These are phyloP conservation scores for Podarcis raffonei DNA, from an alignment of 2,113 vertebrate species.

Conservation along the genomic window DNA sequence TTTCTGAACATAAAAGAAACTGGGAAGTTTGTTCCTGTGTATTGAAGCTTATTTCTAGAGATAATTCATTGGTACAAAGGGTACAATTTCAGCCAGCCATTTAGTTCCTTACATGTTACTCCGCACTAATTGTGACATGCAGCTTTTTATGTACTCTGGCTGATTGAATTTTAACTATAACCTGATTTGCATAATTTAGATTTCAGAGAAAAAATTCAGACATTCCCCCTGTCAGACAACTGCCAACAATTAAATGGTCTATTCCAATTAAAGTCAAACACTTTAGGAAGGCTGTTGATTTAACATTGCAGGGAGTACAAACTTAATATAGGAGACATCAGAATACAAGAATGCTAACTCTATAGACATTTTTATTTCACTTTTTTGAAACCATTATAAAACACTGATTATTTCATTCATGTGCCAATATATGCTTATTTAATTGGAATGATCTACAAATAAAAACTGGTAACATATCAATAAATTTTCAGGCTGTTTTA, in stretches of 20 bases:
- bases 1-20: not conserved
- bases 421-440: constrained; percentile 8
- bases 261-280: not conserved
- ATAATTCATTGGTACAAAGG: constrained; percentile 14
- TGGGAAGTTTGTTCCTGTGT: not conserved
- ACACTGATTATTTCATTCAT: not conserved
- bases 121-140: constrained; percentile 27
- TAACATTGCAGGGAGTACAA: not conserved
- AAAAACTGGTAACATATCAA: too few species aligned
- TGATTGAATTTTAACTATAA: constrained; percentile 28
- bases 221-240: not conserved
- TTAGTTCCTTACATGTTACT: not conserved
- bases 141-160: constrained; percentile 21
- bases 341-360: not conserved
- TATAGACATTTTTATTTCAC: not conserved
- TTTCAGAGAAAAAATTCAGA: constrained; percentile 4
- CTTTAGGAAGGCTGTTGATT: constrained; percentile 1
- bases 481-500: too few species aligned
- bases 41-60: not conserved
- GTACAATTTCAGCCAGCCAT: not conserved
- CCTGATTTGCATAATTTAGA: not conserved
- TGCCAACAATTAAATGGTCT: not conserved
- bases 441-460: not conserved
- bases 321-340: not conserved
- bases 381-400: constrained; percentile 29